Base-by-base conservation (phyloP, 2,113 vertebrate genomes). In the Columba janthina region DNA sequence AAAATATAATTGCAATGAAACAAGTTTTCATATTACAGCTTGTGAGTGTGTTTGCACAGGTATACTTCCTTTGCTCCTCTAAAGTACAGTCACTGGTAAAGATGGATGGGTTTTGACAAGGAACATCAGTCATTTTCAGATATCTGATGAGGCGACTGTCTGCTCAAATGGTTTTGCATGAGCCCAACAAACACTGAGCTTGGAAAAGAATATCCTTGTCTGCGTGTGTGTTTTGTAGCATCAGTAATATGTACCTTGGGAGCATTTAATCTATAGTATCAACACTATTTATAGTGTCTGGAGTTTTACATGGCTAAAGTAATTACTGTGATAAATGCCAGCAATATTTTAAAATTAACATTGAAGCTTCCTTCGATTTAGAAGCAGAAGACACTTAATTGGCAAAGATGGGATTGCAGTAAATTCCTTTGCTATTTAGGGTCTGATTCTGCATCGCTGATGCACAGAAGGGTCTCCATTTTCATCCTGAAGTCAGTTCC, bases 291-390 rank as follows among this genome's bases (percentile, higher is more conserved):
- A 96, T 73, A 50, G 90, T 1, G 36, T 76, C 93, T 93, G 70
- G 70, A 96, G 90, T 96, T 94, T 95, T 96, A 96, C 90, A 79
- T 79, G 73, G 84, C 66, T 94, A 73, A 84, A 94, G 77, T 94
- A 95, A 97, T 97, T 97, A 94, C 94, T 85, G 34, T 97, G 90
- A 97, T 90, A 96, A 93, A 96, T 96, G 44, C 77, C 88, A 76
- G 90, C 92, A 91, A 92, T 95, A 94, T 95, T 96, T 97, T 93
- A 73, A 94, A 96, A 94, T 96, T 93, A 97, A 78, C 86, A 92
- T 82, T 89, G 93, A 96, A 48, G 44, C 28, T 95, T 94, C 60
- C 76, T 95, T 96, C 56, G 1, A 71, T 90, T 90, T 94, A 94
- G 73, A 82, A 79, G 70, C 65, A 92, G 86, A 90, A 85, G 90